A percentile compares a stretch with the other conserved stretches of the same genome.
Conservation (phyloP, 2,113 vertebrate species). For the Gadus macrocephalus region DNA sequence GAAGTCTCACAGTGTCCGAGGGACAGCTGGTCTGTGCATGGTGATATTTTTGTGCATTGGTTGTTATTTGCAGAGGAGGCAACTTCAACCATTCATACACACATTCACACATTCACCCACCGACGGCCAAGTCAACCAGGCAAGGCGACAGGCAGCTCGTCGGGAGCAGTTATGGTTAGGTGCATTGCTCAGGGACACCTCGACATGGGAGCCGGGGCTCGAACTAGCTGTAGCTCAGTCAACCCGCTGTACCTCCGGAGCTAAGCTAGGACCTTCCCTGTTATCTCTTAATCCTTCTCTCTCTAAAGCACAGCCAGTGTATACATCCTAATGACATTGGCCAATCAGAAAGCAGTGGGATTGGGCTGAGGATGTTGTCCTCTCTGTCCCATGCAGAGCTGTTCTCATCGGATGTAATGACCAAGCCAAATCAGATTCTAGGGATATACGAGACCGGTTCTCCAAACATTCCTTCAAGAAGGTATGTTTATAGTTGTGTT, state of each 20-base stretch:
- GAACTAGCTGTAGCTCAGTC: too few relatives aligned
- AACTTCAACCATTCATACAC: too few relatives aligned
- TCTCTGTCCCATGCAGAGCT: conserved; percentile 33
- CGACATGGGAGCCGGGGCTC: too few relatives aligned
- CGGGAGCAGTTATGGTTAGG: too few relatives aligned
- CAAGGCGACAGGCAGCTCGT: conserved; percentile 11
- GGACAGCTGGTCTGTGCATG: neutral
- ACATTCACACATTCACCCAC: neutral
- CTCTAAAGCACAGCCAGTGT: too few relatives aligned
- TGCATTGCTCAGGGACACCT: too few relatives aligned
- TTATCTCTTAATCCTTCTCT: too few relatives aligned
- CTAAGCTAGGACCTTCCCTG: too few relatives aligned
- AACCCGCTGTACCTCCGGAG: too few relatives aligned
- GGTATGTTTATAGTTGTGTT: neutral
- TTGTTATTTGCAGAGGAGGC: neutral
- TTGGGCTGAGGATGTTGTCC: conserved; percentile 60
- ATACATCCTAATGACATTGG: conserved; percentile 58
- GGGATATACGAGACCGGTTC: too few relatives aligned
- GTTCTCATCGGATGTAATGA: conserved; percentile 55
- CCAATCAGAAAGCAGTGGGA: conserved; percentile 62
- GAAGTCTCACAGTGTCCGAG: neutral
- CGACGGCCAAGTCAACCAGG: conserved; percentile 25
- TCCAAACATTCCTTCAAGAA: too few relatives aligned
- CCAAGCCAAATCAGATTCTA: conserved; percentile 56
- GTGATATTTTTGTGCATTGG: neutral